phyloP scores from a whole-genome alignment of 2,113 vertebrate species.

The Puffinus mauretanicus region DNA sequence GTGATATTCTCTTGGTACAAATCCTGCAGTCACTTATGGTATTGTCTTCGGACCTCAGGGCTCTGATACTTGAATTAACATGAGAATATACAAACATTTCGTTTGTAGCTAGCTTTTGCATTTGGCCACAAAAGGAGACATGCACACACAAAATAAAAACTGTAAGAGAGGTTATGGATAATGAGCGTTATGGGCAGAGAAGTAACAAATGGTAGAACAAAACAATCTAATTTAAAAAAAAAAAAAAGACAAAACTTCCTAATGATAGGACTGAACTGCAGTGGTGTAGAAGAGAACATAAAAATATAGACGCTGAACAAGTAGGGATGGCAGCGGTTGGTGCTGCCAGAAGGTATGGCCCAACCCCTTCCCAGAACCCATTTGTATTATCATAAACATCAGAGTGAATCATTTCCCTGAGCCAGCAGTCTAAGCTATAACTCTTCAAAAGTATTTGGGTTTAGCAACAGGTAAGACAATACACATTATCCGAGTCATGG shows the following conservation, averaged over 20 bases:
- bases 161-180: background rate
- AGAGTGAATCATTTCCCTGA: background rate
- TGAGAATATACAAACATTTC: background rate
- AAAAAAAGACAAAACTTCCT: background rate
- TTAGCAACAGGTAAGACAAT: background rate
- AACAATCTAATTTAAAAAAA: background rate
- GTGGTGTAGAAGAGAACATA: background rate
- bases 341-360: background rate
- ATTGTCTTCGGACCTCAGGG: background rate
- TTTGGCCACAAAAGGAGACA: background rate
- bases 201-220: background rate
- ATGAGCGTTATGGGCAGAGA: background rate
- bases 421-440: background rate
- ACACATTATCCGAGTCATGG: fast-evolving
- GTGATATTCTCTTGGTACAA: background rate
- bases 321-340: background rate
- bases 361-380: background rate
- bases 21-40: background rate
- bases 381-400: background rate
- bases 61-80: background rate
- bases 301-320: background rate
- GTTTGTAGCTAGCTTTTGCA: background rate
- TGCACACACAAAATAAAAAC: background rate
- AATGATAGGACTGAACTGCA: background rate
- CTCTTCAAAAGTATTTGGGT: background rate